Evolutionary conservation across 2,797 vertebrate species (phyloP).

Genomic region (Tokudaia tokunoshimensis): DNA sequence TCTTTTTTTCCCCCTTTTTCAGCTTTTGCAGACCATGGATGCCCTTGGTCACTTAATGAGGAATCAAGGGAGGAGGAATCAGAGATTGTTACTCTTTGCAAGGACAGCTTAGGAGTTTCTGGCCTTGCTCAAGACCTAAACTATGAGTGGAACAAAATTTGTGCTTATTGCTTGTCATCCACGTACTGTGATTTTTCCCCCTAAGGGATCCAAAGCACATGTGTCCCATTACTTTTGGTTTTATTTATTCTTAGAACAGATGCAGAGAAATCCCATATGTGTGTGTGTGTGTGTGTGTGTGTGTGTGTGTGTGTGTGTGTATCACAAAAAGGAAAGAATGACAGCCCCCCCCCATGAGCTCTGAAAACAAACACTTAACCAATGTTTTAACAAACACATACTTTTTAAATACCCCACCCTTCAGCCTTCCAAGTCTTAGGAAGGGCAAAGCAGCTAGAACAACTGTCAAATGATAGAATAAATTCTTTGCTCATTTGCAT

Average conservation of each 20-base stretch:
- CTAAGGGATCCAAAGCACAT: not conserved
- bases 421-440: constrained; percentile 56
- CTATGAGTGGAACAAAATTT: not conserved
- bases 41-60: constrained; percentile 46
- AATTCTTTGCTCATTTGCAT: constrained; percentile 75
- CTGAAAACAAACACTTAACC: constrained; percentile 33
- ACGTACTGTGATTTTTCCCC: not conserved
- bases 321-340: not conserved
- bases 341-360: not conserved
- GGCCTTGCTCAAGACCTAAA: not conserved
- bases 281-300: too few species aligned
- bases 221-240: not conserved
- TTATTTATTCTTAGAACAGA: not conserved
- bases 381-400: constrained; percentile 37
- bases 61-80: constrained; percentile 37
- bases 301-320: too few species aligned
- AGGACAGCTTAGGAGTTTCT: not conserved
- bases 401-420: not conserved
- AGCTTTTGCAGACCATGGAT: not conserved
- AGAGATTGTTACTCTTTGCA: not conserved
- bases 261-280: not conserved
- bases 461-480: constrained; percentile 62
- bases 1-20: not conserved
- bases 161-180: not conserved
- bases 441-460: constrained; percentile 68